Evolutionary conservation across 2,888 invertebrate species (phyloP), one percentile per base, ranked within the genome.

Genomic region (Tetragnatha montana): DNA sequence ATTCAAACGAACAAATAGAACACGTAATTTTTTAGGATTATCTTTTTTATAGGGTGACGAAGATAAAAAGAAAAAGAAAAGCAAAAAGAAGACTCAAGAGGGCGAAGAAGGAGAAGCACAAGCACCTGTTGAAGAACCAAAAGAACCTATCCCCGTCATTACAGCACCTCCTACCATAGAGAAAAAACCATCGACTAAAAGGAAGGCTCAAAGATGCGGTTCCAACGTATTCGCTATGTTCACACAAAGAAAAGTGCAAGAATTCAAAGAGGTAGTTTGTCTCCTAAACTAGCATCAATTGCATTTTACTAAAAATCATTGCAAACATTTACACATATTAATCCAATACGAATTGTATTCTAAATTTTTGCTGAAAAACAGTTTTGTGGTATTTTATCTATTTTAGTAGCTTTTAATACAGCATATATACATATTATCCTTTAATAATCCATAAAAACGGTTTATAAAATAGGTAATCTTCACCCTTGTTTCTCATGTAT

Each of bases 211-310:
- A 89, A 92, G 92, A 86, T 91, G 92, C 8, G 98, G 98, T 93
- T 97, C 97, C 95, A 98, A 97, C 95, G 98, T 98, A 94, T 98
- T 98, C 96, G 97, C 98, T 93, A 97, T 98, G 96, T 98, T 98
- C 96, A 96, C 97, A 93, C 98, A 98, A 95, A 96, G 96, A 95
- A 98, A 98, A 95, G 97, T 98, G 93, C 97, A 97, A 93, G 98
- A 98, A 95, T 98, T 98, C 96, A 98, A 98, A 95, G 97, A 97
- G 95, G 97, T 97, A 35, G 35, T 35, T 35, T 35, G 35, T 35
- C 35, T 35, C 35, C 35, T 4, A 4, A 35, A 35, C 35, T 35
- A 35, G 35, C 35, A 35, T 35, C 35, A 35, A 35, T 4, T 35
- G 35, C 2, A 35, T 35, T 35, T 35, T 35, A 35, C 35, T 4